Evolutionary conservation across 2,797 vertebrate genomes (phyloP).

Genomic region (Morus bassanus): DNA sequence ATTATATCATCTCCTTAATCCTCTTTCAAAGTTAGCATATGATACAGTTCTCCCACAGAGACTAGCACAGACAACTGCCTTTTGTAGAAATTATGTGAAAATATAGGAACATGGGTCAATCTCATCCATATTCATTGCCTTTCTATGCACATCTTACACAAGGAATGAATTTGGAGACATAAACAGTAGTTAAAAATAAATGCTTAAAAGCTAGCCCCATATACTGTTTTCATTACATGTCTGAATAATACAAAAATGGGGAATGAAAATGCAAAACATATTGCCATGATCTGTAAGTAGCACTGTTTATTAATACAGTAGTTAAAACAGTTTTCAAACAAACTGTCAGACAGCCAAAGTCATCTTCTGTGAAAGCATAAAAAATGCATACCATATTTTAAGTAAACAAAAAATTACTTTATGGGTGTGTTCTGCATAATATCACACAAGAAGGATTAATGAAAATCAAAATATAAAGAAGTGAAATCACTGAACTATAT

Average conservation of each 20-base stretch:
- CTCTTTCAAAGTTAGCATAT: constrained; percentile 16
- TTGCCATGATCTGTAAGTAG: constrained; percentile 29
- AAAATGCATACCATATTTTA: background rate
- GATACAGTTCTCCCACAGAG: constrained; percentile 8
- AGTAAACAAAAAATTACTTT: background rate
- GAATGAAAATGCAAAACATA: constrained; percentile 48
- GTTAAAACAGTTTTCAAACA: constrained; percentile 23
- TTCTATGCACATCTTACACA: constrained; percentile 16
- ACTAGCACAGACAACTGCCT: background rate
- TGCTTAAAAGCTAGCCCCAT: background rate
- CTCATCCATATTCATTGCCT: constrained; percentile 25
- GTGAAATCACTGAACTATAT: background rate
- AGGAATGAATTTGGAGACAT: constrained; percentile 45
- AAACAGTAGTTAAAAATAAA: constrained; percentile 62
- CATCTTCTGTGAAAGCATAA: background rate
- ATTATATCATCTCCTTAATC: constrained; percentile 37
- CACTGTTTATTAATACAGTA: constrained; percentile 33
- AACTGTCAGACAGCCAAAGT: constrained; percentile 2
- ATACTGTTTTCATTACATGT: constrained; percentile 44
- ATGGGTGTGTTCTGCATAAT: background rate
- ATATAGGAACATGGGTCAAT: constrained; percentile 13
- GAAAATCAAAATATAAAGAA: background rate
- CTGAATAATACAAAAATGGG: background rate
- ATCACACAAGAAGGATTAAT: background rate
- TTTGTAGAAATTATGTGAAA: constrained; percentile 42